These are phyloP conservation scores for Lethocerus indicus DNA, from an alignment of 1,140 invertebrate species.

Conservation along the genomic window DNA sequence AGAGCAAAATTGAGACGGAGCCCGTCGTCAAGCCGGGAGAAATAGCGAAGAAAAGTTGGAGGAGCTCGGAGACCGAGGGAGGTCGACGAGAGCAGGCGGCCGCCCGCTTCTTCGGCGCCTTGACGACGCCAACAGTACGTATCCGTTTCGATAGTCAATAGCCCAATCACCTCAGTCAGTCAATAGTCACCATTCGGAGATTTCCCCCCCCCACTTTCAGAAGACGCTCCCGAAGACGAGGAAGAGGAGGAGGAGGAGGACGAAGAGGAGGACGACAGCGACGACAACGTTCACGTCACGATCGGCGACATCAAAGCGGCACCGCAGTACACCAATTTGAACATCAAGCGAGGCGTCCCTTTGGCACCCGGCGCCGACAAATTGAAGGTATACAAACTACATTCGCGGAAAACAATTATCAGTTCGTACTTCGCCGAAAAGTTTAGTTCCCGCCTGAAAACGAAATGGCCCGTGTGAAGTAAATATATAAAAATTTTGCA, in stretches of 20 bases:
- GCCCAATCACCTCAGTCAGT: not conserved
- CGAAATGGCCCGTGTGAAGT: no score
- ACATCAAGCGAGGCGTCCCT: conserved; percentile 38
- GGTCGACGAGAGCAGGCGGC: not conserved
- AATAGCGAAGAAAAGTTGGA: no score
- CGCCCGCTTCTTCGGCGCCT: not conserved
- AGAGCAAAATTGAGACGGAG: no score
- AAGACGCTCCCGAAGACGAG: conserved; percentile 21
- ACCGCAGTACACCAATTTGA: conserved; percentile 41
- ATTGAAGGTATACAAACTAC: no score
- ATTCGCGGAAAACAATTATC: no score
- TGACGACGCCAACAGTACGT: not conserved
- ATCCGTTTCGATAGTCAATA: not conserved
- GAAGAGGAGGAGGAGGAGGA: conserved; percentile 39
- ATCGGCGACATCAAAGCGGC: conserved; percentile 68
- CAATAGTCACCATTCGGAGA: not conserved
- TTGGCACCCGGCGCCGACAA: conserved; percentile 31
- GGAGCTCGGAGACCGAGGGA: not conserved
- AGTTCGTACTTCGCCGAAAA: no score
- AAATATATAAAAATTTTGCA: no score
- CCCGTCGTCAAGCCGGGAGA: no score
- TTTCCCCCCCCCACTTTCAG: not conserved
- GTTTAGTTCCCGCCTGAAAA: no score
- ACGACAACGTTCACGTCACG: conserved; percentile 68
- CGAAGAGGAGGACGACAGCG: conserved; percentile 50